phyloP scores from a whole-genome alignment of 1,140 invertebrate species.

The Drosophila punjabiensis region DNA sequence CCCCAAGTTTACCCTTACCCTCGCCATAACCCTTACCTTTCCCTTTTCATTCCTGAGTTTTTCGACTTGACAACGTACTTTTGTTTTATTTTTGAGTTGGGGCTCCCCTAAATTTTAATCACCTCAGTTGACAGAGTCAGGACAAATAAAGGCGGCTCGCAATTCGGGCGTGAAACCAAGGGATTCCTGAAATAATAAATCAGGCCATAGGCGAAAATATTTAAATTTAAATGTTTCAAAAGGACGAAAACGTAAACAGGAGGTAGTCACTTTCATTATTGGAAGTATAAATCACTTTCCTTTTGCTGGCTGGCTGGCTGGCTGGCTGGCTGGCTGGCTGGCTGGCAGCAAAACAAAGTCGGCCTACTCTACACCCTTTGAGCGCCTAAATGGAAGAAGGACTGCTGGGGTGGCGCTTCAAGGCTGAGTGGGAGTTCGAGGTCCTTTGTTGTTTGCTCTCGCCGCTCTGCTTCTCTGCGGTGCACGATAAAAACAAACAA shows the following conservation, averaged over 20 bases:
- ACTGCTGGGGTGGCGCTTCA: not conserved
- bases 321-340: slow-evolving; percentile 24
- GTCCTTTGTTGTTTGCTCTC: slow-evolving; percentile 48
- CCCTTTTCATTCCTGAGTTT: slow-evolving; percentile 9
- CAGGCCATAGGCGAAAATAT: slow-evolving; percentile 81
- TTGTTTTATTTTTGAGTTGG: slow-evolving; percentile 35
- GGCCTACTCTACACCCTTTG: slow-evolving; percentile 57
- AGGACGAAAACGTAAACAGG: slow-evolving; percentile 49
- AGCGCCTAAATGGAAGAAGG: slow-evolving; percentile 24
- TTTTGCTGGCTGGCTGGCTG: slow-evolving; percentile 10
- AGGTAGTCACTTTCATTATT: slow-evolving; percentile 81
- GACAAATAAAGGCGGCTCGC: slow-evolving; percentile 72
- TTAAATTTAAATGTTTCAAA: slow-evolving; percentile 81
- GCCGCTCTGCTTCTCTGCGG: slow-evolving; percentile 46
- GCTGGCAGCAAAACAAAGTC: slow-evolving; percentile 62
- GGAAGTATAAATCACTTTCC: slow-evolving; percentile 83
- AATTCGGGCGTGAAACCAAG: slow-evolving; percentile 66
- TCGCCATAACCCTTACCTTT: not conserved
- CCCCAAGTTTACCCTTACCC: not conserved
- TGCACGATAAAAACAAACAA: slow-evolving; percentile 82
- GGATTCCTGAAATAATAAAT: slow-evolving; percentile 65
- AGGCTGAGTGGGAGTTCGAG: not conserved
- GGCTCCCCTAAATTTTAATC: slow-evolving; percentile 71
- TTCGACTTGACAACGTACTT: slow-evolving; percentile 22
- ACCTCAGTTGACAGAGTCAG: slow-evolving; percentile 74